Conservation (phyloP, 35 echinoderm and acorn worm genomes). For the Anneissia japonica region DNA sequence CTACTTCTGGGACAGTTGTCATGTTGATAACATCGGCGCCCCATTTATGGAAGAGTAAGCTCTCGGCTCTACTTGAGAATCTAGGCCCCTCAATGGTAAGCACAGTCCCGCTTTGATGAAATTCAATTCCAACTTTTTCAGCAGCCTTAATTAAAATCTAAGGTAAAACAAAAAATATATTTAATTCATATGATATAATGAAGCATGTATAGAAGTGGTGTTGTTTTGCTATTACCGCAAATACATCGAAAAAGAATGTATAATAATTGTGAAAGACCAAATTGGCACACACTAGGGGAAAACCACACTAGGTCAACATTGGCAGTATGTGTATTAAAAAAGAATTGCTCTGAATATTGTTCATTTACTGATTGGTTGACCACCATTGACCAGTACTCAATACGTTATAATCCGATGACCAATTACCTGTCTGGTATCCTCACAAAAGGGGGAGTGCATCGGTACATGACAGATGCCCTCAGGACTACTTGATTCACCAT, state of each 20-base stretch:
- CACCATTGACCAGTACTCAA: too few relatives aligned
- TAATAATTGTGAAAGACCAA: too few relatives aligned
- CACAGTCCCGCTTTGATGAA: slow-evolving; percentile 54
- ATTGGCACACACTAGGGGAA: too few relatives aligned
- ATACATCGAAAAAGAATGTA: too few relatives aligned
- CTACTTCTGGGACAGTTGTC: slow-evolving; percentile 91
- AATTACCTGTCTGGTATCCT: slow-evolving; percentile 8
- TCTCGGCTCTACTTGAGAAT: slow-evolving; percentile 82
- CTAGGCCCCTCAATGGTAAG: slow-evolving; percentile 86
- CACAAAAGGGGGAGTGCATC: slow-evolving; percentile 20
- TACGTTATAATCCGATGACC: too few relatives aligned
- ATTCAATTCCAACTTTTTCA: slow-evolving; percentile 28
- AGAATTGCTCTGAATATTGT: too few relatives aligned
- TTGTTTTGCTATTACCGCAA: too few relatives aligned
- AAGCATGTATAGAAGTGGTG: too few relatives aligned
- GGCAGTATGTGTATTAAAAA: too few relatives aligned
- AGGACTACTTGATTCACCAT: slow-evolving; percentile 43
- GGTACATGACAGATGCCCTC: slow-evolving; percentile 70
- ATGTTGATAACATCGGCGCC: slow-evolving; percentile 88
- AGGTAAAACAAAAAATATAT: neutral
- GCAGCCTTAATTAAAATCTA: slow-evolving; percentile 60
- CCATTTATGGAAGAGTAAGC: slow-evolving; percentile 61
- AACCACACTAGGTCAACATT: too few relatives aligned
- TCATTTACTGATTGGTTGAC: too few relatives aligned
- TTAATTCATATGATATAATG: too few relatives aligned